Base-by-base conservation (phyloP, 1,140 invertebrate genomes). In the Bombyx mandarina region DNA sequence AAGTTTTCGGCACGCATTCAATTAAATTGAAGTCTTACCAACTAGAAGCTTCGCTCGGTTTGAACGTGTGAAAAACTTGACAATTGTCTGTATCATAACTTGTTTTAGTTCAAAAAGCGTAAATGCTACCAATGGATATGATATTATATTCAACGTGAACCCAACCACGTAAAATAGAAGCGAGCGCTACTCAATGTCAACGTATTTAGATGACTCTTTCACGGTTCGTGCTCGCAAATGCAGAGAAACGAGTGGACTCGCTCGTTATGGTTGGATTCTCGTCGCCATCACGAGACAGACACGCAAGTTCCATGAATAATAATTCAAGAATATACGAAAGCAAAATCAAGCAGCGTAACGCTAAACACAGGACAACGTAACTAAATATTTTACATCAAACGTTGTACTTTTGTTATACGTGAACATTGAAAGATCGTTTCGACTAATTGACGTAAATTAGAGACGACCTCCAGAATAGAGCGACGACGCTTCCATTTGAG, bases 401-500 rank as follows among this genome's bases (percentile, higher is more conserved):
- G 26, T 35, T 35, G 26, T 35, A 35, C 26, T 35, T n/a, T n/a
- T 35, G 26, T 5, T 35, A 35, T 35, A 3, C 26, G 26, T 51
- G 50, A 51, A 35, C 49, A 35, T 51, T 51, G 22, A 51, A 51
- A 9, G 50, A 10, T 47, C 49, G 54, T 46, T 46, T 46, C 49
- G 8, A 49, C 65, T 79, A 71, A 71, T 80, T 80, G 72, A 80
- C 71, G 73, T 70, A 71, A 79, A 77, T 76, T 62, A 77, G 75
- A 71, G 65, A 71, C 67, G 71, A 75, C 70, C 75, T 69, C 65
- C 68, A 59, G 62, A 70, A 76, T 73, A 66, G 57, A 67, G 47
- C 43, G 54, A 51, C 18, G 61, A 58, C 60, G 58, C 63, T 58
- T 70, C 66, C 63, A 74, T 75, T 72, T 76, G 69, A 69, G 66